A percentile compares a stretch with the other conserved stretches of the same genome.
These are phyloP conservation scores for Glyphotaelius pellucidus DNA, from an alignment of 2,888 invertebrate genomes.

Conservation along the genomic window DNA sequence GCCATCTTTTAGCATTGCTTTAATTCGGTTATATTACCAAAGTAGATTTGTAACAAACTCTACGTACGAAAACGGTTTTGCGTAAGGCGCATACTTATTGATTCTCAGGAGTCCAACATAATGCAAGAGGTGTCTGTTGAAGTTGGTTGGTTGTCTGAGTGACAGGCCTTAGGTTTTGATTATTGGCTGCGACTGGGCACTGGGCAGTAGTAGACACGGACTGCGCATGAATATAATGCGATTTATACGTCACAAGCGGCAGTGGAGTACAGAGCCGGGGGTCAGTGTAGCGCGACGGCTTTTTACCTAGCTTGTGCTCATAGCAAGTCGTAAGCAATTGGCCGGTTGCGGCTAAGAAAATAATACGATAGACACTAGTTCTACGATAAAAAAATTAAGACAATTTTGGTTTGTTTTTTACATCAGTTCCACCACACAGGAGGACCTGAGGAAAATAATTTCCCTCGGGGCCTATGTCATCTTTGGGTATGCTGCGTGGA, in stretches of 20 bases:
- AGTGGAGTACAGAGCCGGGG: background rate
- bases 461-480: too few species aligned
- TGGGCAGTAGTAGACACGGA: background rate
- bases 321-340: background rate
- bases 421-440: too few species aligned
- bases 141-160: background rate
- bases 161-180: background rate
- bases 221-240: background rate
- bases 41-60: too few species aligned
- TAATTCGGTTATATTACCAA: too few species aligned
- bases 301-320: background rate
- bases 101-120: background rate
- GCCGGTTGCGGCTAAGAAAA: background rate
- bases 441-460: too few species aligned
- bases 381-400: background rate
- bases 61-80: too few species aligned
- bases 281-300: background rate
- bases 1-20: too few species aligned
- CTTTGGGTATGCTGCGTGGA: too few species aligned
- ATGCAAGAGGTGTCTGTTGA: too few species aligned
- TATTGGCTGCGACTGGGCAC: background rate
- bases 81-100: too few species aligned
- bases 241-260: background rate
- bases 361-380: background rate
- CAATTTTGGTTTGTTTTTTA: too few species aligned